Base-by-base conservation (phyloP, 1,140 invertebrate genomes). In the Drosophila pachea region DNA sequence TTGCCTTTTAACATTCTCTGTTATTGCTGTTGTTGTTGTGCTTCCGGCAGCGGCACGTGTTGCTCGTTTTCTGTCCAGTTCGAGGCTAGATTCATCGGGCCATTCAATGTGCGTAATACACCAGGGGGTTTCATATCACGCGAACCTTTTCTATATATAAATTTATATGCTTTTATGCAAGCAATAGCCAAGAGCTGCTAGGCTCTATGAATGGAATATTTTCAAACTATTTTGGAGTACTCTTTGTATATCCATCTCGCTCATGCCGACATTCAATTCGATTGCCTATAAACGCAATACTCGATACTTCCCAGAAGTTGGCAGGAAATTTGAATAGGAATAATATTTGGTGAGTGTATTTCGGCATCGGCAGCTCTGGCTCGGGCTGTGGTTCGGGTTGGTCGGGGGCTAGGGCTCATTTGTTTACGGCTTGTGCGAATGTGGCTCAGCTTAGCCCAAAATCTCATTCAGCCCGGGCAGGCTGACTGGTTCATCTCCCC, bases 51-150 rank as follows among this genome's bases (percentile, higher is more conserved):
- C 53, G 61, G 54, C 62, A 70, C 53, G 68, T 59, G 61, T 70
- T 65, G 68, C 68, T 70, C 62, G 54, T 65, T 70, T 50, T 45
- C 14, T 33, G 60, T 69, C 45, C 52, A 68, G 43, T 63, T 50
- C 52, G 52, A 56, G 45, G 50, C 32, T 47, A 32, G 31, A 56
- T 43, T 68, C 60, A 64, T 64, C 47, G 22, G 54, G 32, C 53
- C 61, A 58, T 12, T 55, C 54, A 65, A n/a, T 22, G 12, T 22
- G 35, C 42, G 8, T 9, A 33, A 62, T 49, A 54, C 48, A 42
- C n/a, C 22, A 16, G 33, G 43, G 58, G 35, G n/a, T 29, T 62
- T 61, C 50, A 36, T 59, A 50, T 42, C 48, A 42, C 36, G 38
- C 35, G 29, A 42, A 56, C 8, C 54, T 45, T 56, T 45, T 45